Conservation (phyloP, 2,888 invertebrate species). For the Sabatieria punctata region DNA sequence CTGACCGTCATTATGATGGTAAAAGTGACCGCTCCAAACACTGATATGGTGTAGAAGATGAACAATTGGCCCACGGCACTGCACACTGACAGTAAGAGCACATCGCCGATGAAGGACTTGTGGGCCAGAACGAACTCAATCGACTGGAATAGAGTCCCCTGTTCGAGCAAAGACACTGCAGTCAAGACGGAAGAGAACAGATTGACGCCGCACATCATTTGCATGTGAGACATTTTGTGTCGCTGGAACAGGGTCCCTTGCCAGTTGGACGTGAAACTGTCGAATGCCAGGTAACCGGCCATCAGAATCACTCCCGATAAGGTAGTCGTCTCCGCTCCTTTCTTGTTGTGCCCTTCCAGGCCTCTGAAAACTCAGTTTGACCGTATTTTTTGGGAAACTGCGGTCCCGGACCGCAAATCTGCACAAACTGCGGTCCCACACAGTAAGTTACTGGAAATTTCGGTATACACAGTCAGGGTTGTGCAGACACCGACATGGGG, state of each 20-base stretch:
- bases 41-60: constrained; percentile 83
- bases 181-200: constrained; percentile 78
- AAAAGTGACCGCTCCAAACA: constrained; percentile 89
- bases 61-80: constrained; percentile 86
- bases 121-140: constrained; percentile 40
- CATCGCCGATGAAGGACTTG: constrained; percentile 60
- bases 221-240: constrained; percentile 51
- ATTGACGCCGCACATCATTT: constrained; percentile 94
- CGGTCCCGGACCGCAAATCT: too few relatives aligned
- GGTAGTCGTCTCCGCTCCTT: too few relatives aligned
- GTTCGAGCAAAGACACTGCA: constrained; percentile 62
- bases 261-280: constrained; percentile 97
- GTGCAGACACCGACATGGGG: too few relatives aligned
- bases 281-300: constrained; percentile 73
- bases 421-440: too few relatives aligned
- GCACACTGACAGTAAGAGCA: constrained; percentile 62
- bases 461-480: neutral
- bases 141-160: constrained; percentile 49
- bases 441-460: constrained; percentile 8
- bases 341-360: too few relatives aligned
- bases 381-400: constrained; percentile 49
- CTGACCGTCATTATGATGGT: constrained; percentile 94
- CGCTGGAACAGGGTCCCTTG: constrained; percentile 53
- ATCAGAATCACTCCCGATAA: constrained; percentile 67
- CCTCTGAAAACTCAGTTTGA: constrained; percentile 41